Evolutionary conservation across 2,113 vertebrate genomes (phyloP).

Genomic region (Oncorhynchus keta): DNA sequence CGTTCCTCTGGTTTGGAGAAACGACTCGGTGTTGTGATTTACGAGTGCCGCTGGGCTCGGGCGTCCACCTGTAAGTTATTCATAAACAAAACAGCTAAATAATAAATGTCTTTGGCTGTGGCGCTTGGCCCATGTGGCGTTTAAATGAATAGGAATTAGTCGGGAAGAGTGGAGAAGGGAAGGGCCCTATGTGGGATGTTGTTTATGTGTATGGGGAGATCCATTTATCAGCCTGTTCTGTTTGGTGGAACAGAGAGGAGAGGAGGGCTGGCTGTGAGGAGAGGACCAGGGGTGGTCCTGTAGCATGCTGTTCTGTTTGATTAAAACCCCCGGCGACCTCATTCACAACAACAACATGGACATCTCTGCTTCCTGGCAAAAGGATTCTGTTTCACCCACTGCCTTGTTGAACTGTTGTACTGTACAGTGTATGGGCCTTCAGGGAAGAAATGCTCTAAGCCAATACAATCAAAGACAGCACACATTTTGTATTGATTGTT

Average conservation of each 20-base stretch:
- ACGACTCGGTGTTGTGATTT: constrained; percentile 79
- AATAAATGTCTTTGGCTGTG: constrained; percentile 77
- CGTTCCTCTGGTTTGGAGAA: constrained; percentile 38
- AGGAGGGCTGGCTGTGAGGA: constrained; percentile 11
- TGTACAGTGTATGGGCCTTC: too few relatives aligned
- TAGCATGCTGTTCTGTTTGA: too few relatives aligned
- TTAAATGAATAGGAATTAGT: constrained; percentile 16
- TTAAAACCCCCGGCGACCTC: too few relatives aligned
- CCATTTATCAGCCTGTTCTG: constrained; percentile 61
- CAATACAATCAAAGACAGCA: not conserved
- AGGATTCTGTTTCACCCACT: too few relatives aligned
- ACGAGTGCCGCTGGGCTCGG: constrained; percentile 79
- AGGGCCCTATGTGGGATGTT: constrained; percentile 28
- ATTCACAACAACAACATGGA: too few relatives aligned
- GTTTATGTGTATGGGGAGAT: constrained; percentile 58
- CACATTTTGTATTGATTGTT: too few relatives aligned
- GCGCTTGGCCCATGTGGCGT: not conserved
- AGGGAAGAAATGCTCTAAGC: not conserved
- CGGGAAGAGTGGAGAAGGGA: not conserved
- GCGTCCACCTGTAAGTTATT: constrained; percentile 95
- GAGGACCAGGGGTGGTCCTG: too few relatives aligned
- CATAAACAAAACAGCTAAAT: constrained; percentile 97
- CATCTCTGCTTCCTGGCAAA: too few relatives aligned
- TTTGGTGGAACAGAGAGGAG: constrained; percentile 12
- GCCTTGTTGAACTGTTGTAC: too few relatives aligned